phyloP scores from a whole-genome alignment of 2,113 vertebrate genomes.

The Oreochromis aureus region DNA sequence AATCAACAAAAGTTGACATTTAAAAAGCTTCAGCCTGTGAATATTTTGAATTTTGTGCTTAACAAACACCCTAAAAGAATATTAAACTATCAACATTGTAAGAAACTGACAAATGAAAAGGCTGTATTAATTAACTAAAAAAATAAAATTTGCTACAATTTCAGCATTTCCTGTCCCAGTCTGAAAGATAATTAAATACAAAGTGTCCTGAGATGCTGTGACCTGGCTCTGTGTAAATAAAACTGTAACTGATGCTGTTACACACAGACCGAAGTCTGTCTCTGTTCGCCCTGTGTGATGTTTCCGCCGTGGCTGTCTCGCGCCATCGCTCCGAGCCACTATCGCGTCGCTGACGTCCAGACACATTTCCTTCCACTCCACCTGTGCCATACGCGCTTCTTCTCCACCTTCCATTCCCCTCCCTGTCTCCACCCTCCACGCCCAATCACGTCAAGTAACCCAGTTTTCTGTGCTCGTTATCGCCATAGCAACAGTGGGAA shows the following conservation, averaged over 20 bases:
- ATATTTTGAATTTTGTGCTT: too few species aligned
- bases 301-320: background rate
- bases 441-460: conserved; percentile 44
- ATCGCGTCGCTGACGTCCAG: conserved; percentile 57
- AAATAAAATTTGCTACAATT: background rate
- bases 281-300: background rate
- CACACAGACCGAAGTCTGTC: background rate
- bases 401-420: conserved; percentile 32
- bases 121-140: background rate
- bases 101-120: background rate
- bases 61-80: background rate
- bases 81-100: background rate
- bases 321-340: conserved; percentile 41
- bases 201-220: background rate
- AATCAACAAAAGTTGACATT: background rate
- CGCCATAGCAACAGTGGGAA: conserved; percentile 38
- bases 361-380: conserved; percentile 70
- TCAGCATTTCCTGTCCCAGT: background rate
- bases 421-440: background rate
- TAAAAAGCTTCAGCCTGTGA: background rate
- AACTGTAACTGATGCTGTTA: background rate
- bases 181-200: background rate
- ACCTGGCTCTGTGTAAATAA: background rate
- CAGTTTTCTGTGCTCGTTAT: conserved; percentile 37
- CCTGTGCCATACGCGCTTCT: conserved; percentile 43